These are phyloP conservation scores for Sinocyclocheilus rhinocerous DNA, from an alignment of 2,113 vertebrate genomes.

Conservation along the genomic window DNA sequence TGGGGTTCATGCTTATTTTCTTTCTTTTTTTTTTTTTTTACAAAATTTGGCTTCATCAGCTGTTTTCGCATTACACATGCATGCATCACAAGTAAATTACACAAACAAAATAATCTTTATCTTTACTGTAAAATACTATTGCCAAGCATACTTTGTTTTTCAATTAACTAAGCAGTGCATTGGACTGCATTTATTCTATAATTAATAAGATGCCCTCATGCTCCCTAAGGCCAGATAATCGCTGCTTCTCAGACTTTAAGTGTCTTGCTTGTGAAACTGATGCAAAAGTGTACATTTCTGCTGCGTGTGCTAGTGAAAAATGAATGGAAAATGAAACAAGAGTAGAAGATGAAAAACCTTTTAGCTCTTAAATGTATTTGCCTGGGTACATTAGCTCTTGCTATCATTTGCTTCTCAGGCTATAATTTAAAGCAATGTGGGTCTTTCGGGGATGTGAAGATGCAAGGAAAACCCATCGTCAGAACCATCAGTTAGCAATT, in stretches of 20 bases:
- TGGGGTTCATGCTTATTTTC: too few species aligned
- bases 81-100: background rate
- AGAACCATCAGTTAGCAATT: conserved; percentile 52
- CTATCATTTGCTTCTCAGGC: conserved; percentile 51
- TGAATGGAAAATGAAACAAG: conserved; percentile 47
- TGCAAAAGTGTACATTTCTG: conserved; percentile 15
- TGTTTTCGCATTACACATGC: background rate
- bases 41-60: background rate
- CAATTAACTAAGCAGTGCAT: background rate
- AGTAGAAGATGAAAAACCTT: conserved; percentile 39
- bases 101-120: background rate
- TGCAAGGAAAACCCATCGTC: conserved; percentile 47
- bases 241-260: background rate
- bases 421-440: conserved; percentile 50
- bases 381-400: conserved; percentile 46
- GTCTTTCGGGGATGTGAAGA: conserved; percentile 36
- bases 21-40: too few species aligned
- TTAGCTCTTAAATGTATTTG: conserved; percentile 27
- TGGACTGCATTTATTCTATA: background rate
- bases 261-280: background rate
- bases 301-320: background rate
- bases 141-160: background rate
- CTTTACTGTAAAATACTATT: background rate
- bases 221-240: conserved; percentile 1
- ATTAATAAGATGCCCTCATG: background rate